Base-by-base conservation (phyloP, 2,888 invertebrate genomes). In the Polydrusus cervinus region DNA sequence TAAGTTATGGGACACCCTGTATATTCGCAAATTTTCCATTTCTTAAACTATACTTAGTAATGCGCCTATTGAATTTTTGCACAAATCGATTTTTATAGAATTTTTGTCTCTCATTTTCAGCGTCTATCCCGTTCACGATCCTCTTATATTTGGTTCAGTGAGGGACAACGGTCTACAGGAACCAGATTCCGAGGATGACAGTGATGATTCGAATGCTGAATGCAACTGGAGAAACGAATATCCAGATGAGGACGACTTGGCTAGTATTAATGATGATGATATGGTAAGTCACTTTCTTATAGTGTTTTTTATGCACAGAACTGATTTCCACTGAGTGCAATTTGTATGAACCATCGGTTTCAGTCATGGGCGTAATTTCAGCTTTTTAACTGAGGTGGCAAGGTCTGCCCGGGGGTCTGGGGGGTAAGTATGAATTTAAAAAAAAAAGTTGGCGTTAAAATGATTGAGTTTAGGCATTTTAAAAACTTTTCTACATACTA, bases 171-270 rank as follows among this genome's bases (percentile, higher is more conserved):
- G 82, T 6, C 61, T 78, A 14, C 87, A 88, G 71, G 85, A 85
- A 49, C 80, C 80, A 7, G 86, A 87, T 61, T 79, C 81, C 13
- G 89, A 89, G 11, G 88, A 89, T 71, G 91, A 92, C 80, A 90
- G 90, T 30, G 91, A 91, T 78, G 94, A 94, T 84, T 95, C 95
- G 0, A 95, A 95, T 88, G 92, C 92, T 78, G 95, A 95, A 85
- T 92, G 92, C 80, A 91, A 94, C 84, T 93, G 92, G 90, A 88
- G 90, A 76, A 95, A 95, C 82, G 94, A 95, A 67, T 95, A 95
- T 85, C 95, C 95, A 0, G 92, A 89, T 73, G 87, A 87, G 66
- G 89, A 89, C 69, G 87, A 89, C 79, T 85, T 87, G 40, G 86
- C 90, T 81, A 92, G 91, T 65, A 87, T 92, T 66, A 88, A 89